Evolutionary conservation across 2,888 invertebrate species (phyloP).

Genomic region (Malacosoma neustria): DNA sequence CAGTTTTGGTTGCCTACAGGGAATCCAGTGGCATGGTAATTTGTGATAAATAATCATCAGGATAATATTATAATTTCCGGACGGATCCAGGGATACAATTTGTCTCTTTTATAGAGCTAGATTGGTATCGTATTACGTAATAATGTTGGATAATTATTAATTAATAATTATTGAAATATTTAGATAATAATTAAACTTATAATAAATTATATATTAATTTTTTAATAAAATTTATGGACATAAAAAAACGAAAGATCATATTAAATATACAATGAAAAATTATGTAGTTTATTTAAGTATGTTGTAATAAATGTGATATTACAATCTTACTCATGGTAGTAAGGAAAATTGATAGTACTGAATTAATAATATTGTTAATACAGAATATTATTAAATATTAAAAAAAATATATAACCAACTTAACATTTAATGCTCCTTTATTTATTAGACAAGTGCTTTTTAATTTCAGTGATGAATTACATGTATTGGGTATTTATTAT

Average conservation of each 20-base stretch:
- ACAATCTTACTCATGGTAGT: too few species aligned
- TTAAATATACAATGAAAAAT: conserved; percentile 9
- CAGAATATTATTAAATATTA: too few species aligned
- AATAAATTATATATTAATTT: not conserved
- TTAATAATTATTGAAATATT: not conserved
- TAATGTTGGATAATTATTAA: conserved; percentile 6
- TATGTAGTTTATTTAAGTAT: conserved; percentile 6
- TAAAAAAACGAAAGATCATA: conserved; percentile 17
- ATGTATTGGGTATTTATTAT: too few species aligned
- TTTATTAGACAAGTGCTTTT: too few species aligned
- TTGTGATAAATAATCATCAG: conserved; percentile 42
- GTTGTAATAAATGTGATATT: too few species aligned
- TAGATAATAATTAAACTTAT: not conserved
- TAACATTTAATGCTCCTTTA: too few species aligned
- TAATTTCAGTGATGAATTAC: too few species aligned
- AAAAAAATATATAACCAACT: too few species aligned
- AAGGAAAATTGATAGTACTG: too few species aligned
- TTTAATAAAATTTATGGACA: conserved; percentile 15
- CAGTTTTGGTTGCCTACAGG: conserved; percentile 34
- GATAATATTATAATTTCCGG: conserved; percentile 31
- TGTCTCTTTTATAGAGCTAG: conserved; percentile 36
- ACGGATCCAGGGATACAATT: conserved; percentile 41
- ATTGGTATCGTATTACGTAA: conserved; percentile 61
- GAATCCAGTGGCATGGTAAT: conserved; percentile 67
- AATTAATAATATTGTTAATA: too few species aligned